A percentile compares a stretch with the other conserved stretches of the same genome.
phyloP scores from a whole-genome alignment of 2,797 vertebrate genomes.

The Phataginus tetradactyla region DNA sequence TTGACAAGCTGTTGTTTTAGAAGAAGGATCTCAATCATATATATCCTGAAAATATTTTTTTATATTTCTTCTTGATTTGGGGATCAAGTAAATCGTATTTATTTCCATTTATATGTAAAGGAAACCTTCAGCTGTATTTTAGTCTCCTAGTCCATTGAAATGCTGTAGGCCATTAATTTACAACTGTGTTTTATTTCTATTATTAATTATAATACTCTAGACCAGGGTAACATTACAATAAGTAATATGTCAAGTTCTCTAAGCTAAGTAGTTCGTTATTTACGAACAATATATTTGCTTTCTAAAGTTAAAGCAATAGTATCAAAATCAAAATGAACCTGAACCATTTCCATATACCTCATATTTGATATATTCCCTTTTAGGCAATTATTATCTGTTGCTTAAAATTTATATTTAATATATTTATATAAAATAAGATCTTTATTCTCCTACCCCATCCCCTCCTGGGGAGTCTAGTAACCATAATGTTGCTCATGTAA shows the following conservation, averaged over 20 bases:
- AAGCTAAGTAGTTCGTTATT: constrained; percentile 44
- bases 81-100: background rate
- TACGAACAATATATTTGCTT: constrained; percentile 27
- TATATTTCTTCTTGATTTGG: constrained; percentile 46
- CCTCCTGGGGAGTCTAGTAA: too few species aligned
- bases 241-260: constrained; percentile 43
- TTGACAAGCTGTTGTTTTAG: constrained; percentile 73
- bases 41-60: constrained; percentile 64
- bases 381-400: background rate
- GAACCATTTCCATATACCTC: constrained; percentile 6
- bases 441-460: background rate
- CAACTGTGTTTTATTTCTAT: constrained; percentile 56
- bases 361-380: constrained; percentile 13
- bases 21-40: constrained; percentile 51
- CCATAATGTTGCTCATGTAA: too few species aligned
- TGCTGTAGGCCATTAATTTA: constrained; percentile 15
- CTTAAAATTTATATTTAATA: constrained; percentile 28
- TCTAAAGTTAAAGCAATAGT: background rate
- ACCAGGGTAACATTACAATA: background rate
- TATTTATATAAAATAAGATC: constrained; percentile 14
- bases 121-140: background rate
- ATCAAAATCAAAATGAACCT: constrained; percentile 28
- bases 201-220: constrained; percentile 48
- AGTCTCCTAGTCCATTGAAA: constrained; percentile 12
- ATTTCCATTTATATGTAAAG: constrained; percentile 44